A percentile compares a stretch with the other conserved stretches of the same genome.
These are phyloP conservation scores for Etheostoma cragini DNA, from an alignment of 2,113 vertebrate species.

Conservation along the genomic window DNA sequence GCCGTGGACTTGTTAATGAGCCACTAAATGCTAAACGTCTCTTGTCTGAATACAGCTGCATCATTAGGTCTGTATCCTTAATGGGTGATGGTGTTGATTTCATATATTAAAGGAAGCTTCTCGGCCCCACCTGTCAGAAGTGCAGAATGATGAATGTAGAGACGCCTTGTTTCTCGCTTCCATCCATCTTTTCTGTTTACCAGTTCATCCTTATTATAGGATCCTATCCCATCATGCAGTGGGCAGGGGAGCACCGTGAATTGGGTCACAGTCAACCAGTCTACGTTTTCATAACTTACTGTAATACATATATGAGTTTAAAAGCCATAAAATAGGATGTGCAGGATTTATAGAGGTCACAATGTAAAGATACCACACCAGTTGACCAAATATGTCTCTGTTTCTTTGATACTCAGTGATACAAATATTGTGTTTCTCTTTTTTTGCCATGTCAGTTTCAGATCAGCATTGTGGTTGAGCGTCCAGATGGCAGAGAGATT, in stretches of 20 bases:
- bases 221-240: not conserved
- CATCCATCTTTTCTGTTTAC: not conserved
- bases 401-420: not conserved
- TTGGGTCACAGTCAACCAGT: not conserved
- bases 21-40: conserved; percentile 5
- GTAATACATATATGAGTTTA: not conserved
- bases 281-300: not conserved
- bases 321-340: not conserved
- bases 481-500: conserved; percentile 79
- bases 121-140: not conserved
- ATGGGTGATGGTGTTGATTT: not conserved
- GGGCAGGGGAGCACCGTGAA: not conserved
- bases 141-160: not conserved
- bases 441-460: conserved; percentile 70
- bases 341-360: not conserved
- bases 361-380: not conserved
- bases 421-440: conserved; percentile 1
- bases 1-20: conserved; percentile 1
- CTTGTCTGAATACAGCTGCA: conserved; percentile 9
- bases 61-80: conserved; percentile 2
- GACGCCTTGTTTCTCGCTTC: not conserved
- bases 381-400: not conserved
- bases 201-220: not conserved
- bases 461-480: conserved; percentile 81
- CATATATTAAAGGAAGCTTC: not conserved